Conservation (phyloP, 2,888 invertebrate genomes). For the Palloptera scutellata region DNA sequence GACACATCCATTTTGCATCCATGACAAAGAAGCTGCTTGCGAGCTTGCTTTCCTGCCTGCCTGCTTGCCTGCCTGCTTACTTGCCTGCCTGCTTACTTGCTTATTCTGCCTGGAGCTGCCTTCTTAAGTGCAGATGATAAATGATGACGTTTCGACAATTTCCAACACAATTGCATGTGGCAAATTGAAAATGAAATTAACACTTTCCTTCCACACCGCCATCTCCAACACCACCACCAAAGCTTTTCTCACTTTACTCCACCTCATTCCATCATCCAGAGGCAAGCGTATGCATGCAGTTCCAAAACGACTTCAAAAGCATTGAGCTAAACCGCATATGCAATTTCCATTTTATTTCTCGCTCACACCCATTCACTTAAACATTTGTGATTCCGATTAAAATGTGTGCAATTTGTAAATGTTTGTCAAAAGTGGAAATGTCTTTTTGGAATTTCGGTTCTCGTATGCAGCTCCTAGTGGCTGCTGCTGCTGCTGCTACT, state of each 20-base stretch:
- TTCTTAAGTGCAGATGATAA: constrained; percentile 53
- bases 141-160: constrained; percentile 56
- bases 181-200: constrained; percentile 58
- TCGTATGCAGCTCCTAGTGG: background rate
- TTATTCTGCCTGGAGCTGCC: too few species aligned
- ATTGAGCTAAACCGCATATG: constrained; percentile 7
- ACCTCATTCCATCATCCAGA: background rate
- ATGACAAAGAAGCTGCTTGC: too few species aligned
- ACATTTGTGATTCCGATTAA: constrained; percentile 47
- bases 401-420: constrained; percentile 55
- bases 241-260: background rate
- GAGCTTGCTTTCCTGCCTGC: too few species aligned
- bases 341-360: constrained; percentile 14
- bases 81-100: too few species aligned
- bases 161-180: constrained; percentile 50
- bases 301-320: background rate
- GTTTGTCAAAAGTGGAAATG: constrained; percentile 45
- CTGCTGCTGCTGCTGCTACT: too few species aligned
- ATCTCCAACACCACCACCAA: constrained; percentile 3
- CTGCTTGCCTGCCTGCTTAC: too few species aligned
- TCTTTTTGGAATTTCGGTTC: constrained; percentile 18
- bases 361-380: constrained; percentile 6
- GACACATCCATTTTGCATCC: too few species aligned
- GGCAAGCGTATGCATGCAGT: background rate
- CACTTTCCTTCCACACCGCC: constrained; percentile 34